Base-by-base conservation (phyloP, 23 tunicate species). In the Trididemnum nubilum region DNA sequence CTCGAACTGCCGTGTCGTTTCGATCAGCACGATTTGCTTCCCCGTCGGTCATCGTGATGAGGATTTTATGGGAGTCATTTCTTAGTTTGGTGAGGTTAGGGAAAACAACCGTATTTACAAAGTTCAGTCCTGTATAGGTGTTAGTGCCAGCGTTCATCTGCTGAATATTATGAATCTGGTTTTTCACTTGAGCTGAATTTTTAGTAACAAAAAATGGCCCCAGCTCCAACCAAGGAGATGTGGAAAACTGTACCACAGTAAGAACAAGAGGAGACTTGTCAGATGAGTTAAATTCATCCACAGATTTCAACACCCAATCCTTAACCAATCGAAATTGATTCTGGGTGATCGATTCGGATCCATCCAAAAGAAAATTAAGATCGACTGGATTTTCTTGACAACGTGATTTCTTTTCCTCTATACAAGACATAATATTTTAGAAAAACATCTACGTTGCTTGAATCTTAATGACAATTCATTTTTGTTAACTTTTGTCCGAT, bases 1-100 rank as follows among this genome's bases (percentile, higher is more conserved):
- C 49, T 0, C 76, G 44, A 30, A 92, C 79, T 0, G 88, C 97
- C 0, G 29, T 76, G 26, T 27, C 36, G 67, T 92, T 80, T 21
- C 86, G 60, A 76, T 84, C 81, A 72, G 83, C 85, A 25, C 85
- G 89, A 35, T 81, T 81, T 0, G 97, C 88, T 44, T 83, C 92
- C 2, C 97, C 97, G 31, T 92, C 97, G 34, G 91, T 92, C 88
- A 92, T 78, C 2, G 97, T 92, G 71, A 92, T 83, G 40, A 92
- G 88, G 36, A 92, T 87, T 51, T 87, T 92, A 51, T 67, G 79
- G 0, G 97, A 70, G 49, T 72, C 57, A 1, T 28, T 35, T 63
- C 97, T 80, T 44, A 76, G 65, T 23, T 39, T 25, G 7, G n/a
- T n/a, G 71, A 82, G 64, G 25, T 29, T 26, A 19, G 97, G 88